Conservation (phyloP, 2,113 vertebrate species). For the Pyrgilauda ruficollis region DNA sequence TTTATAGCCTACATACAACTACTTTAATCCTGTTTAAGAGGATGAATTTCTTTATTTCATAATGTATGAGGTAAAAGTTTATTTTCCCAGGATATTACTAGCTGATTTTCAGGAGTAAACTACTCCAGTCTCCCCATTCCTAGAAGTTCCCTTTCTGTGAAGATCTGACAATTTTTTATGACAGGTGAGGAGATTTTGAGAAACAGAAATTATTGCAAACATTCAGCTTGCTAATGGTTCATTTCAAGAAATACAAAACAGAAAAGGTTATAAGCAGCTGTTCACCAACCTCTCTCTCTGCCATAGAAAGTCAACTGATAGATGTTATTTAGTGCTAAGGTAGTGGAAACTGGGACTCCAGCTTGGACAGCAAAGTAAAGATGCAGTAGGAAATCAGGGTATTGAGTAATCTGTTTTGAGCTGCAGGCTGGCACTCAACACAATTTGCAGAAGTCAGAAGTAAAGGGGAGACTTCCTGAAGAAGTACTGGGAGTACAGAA, state of each 20-base stretch:
- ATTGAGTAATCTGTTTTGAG: neutral
- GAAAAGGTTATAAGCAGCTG: neutral
- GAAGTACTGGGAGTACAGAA: neutral
- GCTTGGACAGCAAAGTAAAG: neutral
- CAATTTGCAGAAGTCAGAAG: neutral
- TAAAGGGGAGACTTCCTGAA: neutral
- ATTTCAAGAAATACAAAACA: neutral
- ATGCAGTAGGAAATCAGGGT: neutral
- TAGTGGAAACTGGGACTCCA: neutral
- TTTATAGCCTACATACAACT: neutral
- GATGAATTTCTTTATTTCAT: neutral
- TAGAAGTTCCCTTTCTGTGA: neutral
- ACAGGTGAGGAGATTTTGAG: neutral
- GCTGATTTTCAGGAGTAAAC: neutral
- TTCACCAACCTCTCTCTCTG: neutral
- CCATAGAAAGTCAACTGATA: neutral
- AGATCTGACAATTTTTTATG: neutral
- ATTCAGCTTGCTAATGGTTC: neutral
- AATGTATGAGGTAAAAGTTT: neutral
- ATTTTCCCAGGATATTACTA: neutral
- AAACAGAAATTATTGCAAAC: neutral
- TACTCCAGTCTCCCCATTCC: neutral
- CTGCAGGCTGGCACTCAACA: neutral
- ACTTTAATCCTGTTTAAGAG: neutral
- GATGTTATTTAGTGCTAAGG: neutral